phyloP scores from a whole-genome alignment of 2,113 vertebrate genomes.

The Halichoerus grypus region DNA sequence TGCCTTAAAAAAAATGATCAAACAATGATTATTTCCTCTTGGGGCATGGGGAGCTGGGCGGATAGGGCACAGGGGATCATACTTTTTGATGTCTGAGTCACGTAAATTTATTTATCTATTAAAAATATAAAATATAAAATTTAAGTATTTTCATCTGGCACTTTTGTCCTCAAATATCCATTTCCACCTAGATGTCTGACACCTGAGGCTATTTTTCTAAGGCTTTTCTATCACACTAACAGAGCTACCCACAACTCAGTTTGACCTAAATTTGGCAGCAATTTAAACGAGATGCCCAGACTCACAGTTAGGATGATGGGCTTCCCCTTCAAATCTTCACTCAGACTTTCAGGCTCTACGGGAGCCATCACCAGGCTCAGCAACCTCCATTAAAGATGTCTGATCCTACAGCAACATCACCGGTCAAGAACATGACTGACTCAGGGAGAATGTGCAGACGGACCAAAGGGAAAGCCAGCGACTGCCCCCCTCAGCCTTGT shows the following conservation, averaged over 20 bases:
- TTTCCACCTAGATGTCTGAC: too few relatives aligned
- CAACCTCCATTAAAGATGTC: neutral
- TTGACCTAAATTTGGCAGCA: neutral
- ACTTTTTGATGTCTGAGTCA: neutral
- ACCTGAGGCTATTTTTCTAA: neutral
- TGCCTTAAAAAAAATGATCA: neutral
- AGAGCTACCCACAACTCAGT: neutral
- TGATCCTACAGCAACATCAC: neutral
- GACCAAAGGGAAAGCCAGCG: neutral
- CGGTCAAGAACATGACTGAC: neutral
- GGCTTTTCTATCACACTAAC: neutral
- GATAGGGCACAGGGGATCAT: neutral
- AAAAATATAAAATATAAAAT: neutral
- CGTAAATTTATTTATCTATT: neutral
- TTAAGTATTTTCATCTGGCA: neutral
- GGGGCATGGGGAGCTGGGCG: neutral
- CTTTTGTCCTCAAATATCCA: neutral
- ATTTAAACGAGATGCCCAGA: neutral
- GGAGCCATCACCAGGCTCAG: neutral
- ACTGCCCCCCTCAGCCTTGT: neutral
- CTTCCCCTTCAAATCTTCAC: neutral
- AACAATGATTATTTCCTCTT: neutral
- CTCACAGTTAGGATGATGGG: neutral
- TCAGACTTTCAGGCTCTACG: neutral
- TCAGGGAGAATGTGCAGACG: neutral